Percentiles rank a stretch among this genome's conserved stretches.
Conservation (phyloP, 2,888 invertebrate genomes). For the Lordiphosa fenestrarum region DNA sequence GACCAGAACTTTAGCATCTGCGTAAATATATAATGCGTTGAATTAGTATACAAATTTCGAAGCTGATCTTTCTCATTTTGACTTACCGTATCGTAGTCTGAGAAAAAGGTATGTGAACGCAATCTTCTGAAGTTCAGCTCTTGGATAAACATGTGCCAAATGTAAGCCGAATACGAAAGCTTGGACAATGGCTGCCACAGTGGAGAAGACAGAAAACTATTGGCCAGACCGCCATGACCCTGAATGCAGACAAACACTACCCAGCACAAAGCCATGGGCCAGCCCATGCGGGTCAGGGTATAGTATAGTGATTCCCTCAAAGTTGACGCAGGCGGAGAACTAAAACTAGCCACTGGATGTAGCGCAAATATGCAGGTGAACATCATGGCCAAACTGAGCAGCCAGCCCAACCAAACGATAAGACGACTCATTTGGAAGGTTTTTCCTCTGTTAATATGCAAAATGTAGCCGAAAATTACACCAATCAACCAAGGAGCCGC, state of each 20-base stretch:
- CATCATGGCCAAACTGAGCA: conserved; percentile 40
- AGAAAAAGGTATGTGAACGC: conserved; percentile 57
- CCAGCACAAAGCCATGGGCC: conserved; percentile 1
- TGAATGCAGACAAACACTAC: not conserved
- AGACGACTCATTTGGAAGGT: conserved; percentile 37
- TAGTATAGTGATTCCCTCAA: conserved; percentile 63
- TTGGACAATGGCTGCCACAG: conserved; percentile 60
- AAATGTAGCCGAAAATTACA: conserved; percentile 39
- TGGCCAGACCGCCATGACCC: conserved; percentile 1
- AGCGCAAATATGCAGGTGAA: conserved; percentile 50
- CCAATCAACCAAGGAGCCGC: conserved; percentile 57
- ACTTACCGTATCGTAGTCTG: conserved; percentile 64
- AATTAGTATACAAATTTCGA: too few relatives aligned
- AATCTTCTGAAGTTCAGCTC: conserved; percentile 42
- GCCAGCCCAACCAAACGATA: conserved; percentile 50
- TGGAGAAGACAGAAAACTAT: conserved; percentile 15
- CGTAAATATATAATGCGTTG: too few relatives aligned
- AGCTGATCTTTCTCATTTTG: too few relatives aligned
- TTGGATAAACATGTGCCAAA: conserved; percentile 61
- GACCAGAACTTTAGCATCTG: conserved; percentile 42
- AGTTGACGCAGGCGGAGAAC: conserved; percentile 27
- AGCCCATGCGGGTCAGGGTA: conserved; percentile 46
- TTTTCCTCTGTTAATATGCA: conserved; percentile 44
- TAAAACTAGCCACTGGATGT: conserved; percentile 39
- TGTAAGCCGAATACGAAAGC: conserved; percentile 62